Percentiles rank a stretch among this genome's conserved stretches.
Evolutionary conservation across 1,140 invertebrate species (phyloP).

Genomic region (Brachystomella parvula): DNA sequence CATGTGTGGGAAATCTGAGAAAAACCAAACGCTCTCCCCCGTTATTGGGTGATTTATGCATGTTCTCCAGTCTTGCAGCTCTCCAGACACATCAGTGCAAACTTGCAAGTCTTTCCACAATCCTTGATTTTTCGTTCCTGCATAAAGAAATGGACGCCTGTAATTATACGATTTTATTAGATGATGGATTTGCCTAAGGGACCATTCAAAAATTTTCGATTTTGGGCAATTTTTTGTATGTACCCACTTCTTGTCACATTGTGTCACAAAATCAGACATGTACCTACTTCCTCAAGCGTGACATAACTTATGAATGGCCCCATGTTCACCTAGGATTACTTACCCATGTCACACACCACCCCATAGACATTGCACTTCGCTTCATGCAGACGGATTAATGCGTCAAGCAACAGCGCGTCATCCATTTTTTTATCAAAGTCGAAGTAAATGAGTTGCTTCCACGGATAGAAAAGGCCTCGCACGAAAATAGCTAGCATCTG

Average conservation of each 20-base stretch:
- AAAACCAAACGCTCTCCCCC: conserved; percentile 31
- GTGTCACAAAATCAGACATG: too few relatives aligned
- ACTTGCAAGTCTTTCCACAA: conserved; percentile 41
- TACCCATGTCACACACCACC: conserved; percentile 40
- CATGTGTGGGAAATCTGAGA: conserved; percentile 39
- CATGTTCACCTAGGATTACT: too few relatives aligned
- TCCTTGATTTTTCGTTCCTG: conserved; percentile 33
- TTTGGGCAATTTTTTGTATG: neutral
- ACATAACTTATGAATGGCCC: too few relatives aligned
- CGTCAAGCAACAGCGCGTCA: neutral
- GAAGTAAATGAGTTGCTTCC: conserved; percentile 28
- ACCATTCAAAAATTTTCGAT: neutral
- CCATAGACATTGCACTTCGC: conserved; percentile 40
- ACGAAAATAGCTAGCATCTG: conserved; percentile 18
- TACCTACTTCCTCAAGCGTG: too few relatives aligned
- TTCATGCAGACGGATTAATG: conserved; percentile 35
- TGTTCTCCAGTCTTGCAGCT: conserved; percentile 6
- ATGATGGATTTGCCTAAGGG: too few relatives aligned
- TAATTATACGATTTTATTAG: too few relatives aligned
- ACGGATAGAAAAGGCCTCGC: conserved; percentile 12
- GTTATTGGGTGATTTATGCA: conserved; percentile 36
- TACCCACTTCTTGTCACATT: too few relatives aligned
- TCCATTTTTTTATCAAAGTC: conserved; percentile 21
- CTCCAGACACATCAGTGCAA: neutral
- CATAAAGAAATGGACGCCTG: conserved; percentile 4